Evolutionary conservation across 1,140 invertebrate genomes (phyloP).

Genomic region (Apis cerana): DNA sequence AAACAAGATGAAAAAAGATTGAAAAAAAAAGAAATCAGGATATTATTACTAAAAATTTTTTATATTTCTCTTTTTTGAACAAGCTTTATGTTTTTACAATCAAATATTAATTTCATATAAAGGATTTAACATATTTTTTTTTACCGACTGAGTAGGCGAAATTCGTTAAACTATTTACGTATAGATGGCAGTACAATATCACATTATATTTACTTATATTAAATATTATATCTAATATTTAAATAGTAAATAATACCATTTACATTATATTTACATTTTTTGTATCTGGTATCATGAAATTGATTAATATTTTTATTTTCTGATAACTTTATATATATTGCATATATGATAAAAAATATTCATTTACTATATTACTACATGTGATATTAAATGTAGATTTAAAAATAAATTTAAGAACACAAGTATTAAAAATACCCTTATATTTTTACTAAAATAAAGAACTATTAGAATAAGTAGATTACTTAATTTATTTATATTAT

Average conservation of each 20-base stretch:
- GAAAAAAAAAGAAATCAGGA: neutral
- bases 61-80: too few species aligned
- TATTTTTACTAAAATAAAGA: neutral
- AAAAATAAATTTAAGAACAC: neutral
- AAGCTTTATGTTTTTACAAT: neutral
- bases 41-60: neutral
- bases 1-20: too few species aligned
- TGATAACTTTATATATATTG: neutral
- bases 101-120: neutral
- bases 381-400: neutral
- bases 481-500: neutral
- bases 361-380: neutral
- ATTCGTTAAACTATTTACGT: neutral
- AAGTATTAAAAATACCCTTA: neutral
- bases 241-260: neutral
- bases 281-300: neutral
- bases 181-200: constrained; percentile 2
- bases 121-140: neutral
- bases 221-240: too few species aligned
- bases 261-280: neutral
- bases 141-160: constrained; percentile 12
- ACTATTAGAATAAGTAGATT: neutral
- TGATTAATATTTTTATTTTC: neutral
- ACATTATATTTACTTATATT: neutral
- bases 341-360: neutral